Conservation (phyloP, 2,113 vertebrate genomes). For the Copsychus sechellarum region DNA sequence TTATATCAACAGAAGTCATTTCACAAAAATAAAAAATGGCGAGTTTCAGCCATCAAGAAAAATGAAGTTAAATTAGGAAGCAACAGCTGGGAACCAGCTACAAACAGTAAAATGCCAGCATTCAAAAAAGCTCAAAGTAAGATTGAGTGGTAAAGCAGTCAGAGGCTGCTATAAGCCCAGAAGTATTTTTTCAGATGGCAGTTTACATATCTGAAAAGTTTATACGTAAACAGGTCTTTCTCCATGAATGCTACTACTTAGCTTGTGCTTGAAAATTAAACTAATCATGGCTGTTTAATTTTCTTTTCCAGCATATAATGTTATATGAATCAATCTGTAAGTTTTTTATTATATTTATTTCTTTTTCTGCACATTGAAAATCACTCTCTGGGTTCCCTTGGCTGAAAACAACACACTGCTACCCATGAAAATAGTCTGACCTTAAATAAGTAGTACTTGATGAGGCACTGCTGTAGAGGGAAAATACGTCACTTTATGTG, state of each 20-base stretch:
- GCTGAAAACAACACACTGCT: neutral
- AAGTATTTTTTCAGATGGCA: neutral
- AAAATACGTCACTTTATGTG: neutral
- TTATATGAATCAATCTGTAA: neutral
- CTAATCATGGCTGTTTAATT: neutral
- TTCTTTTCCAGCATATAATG: neutral
- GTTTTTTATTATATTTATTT: neutral
- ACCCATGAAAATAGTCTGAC: neutral
- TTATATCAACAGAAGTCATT: neutral
- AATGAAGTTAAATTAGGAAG: neutral
- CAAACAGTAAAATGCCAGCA: neutral
- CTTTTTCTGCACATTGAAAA: neutral
- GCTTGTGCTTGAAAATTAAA: neutral
- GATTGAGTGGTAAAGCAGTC: neutral
- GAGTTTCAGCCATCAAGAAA: neutral
- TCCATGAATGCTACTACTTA: neutral
- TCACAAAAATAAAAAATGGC: neutral
- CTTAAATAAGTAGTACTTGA: neutral
- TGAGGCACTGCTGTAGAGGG: neutral
- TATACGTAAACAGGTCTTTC: neutral
- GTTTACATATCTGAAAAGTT: neutral
- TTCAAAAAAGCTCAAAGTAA: neutral
- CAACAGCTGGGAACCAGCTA: neutral
- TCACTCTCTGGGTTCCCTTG: fast-evolving
- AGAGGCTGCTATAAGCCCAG: neutral